phyloP scores from a whole-genome alignment of 2,888 invertebrate genomes.

The Trichopoda pennipes region DNA sequence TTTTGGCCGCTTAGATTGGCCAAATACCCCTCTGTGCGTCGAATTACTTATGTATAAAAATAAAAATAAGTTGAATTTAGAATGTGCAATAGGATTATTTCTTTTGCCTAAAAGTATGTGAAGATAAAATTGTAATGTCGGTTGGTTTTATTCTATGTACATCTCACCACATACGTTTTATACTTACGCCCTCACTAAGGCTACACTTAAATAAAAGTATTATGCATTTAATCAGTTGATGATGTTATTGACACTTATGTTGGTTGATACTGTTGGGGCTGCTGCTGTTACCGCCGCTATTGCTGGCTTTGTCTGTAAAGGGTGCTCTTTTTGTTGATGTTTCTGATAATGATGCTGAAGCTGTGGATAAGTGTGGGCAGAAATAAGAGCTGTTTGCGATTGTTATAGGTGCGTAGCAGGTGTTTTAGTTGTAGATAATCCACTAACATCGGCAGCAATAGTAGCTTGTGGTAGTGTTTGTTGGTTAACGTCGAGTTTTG shows the following conservation, averaged over 20 bases:
- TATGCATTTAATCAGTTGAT: too few species aligned
- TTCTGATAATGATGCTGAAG: conserved; percentile 73
- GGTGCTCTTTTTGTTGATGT: conserved; percentile 66
- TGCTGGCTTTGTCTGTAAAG: conserved; percentile 69
- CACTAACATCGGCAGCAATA: conserved; percentile 74
- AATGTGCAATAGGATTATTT: too few species aligned
- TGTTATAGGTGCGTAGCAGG: conserved; percentile 69
- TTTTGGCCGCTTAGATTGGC: too few species aligned
- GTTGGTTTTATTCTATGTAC: too few species aligned
- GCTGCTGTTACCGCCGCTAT: conserved; percentile 72
- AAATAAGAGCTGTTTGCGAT: conserved; percentile 67
- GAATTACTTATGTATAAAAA: too few species aligned
- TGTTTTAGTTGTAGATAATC: conserved; percentile 66
- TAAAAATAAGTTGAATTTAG: too few species aligned
- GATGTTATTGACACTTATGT: conserved; percentile 64
- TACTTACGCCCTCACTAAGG: too few species aligned
- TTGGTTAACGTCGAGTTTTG: conserved; percentile 73
- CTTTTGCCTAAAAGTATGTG: too few species aligned
- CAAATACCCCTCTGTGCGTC: too few species aligned
- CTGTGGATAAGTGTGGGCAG: conserved; percentile 71
- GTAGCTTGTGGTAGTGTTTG: conserved; percentile 75
- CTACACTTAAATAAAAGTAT: too few species aligned
- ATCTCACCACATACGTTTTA: too few species aligned
- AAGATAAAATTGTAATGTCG: too few species aligned
- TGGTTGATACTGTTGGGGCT: conserved; percentile 72